Conservation (phyloP, 2,797 vertebrate species). For the Gymnocypris eckloni region DNA sequence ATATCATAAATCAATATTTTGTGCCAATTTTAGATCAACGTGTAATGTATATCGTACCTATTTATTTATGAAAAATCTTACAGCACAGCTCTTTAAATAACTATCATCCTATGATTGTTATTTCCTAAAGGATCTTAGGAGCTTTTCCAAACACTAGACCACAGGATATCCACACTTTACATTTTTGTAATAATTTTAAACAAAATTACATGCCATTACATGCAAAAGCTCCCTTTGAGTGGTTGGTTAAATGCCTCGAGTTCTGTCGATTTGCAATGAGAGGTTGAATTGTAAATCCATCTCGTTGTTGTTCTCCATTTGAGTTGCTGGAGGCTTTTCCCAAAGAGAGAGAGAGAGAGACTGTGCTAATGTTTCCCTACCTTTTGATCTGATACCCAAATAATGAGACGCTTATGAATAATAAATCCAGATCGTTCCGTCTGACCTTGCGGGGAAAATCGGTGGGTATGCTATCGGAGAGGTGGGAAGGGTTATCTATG, state of each 20-base stretch:
- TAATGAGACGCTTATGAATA: conserved; percentile 67
- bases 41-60: too few species aligned
- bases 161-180: neutral
- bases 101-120: neutral
- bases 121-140: neutral
- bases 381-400: conserved; percentile 67
- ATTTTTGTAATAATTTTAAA: neutral
- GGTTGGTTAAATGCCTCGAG: neutral
- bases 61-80: neutral
- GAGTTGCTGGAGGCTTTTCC: conserved; percentile 42
- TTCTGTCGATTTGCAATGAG: conserved; percentile 38
- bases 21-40: neutral
- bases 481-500: conserved; percentile 5
- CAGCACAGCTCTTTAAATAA: neutral
- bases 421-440: conserved; percentile 62
- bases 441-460: conserved; percentile 54
- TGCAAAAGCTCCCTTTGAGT: conserved; percentile 30
- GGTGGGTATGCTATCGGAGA: neutral
- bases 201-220: conserved; percentile 33
- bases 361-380: conserved; percentile 59
- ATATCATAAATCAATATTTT: neutral
- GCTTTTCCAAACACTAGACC: neutral
- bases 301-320: conserved; percentile 31
- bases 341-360: conserved; percentile 20
- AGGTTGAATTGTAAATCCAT: conserved; percentile 29